Base-by-base conservation (phyloP, 2,113 vertebrate genomes). In the Phocoena sinus region DNA sequence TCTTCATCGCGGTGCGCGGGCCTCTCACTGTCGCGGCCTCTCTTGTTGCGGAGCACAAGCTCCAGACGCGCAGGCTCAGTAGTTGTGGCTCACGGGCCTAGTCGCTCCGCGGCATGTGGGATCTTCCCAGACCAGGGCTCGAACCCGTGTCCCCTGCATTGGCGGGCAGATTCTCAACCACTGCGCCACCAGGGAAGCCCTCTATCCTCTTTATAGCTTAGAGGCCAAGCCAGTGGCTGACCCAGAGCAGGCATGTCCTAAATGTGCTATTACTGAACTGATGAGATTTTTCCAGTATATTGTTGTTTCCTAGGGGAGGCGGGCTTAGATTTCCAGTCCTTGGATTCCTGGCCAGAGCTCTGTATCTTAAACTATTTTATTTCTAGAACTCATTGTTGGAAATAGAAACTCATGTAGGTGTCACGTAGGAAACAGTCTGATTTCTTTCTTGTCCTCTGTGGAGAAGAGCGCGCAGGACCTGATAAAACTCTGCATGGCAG, bases 231-330 rank as follows among this genome's bases (percentile, higher is more conserved):
- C 41, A 10, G 8, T 21, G 60, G 50, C 50, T 33, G 5, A 6
- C 13, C 1, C 6, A 0, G 26, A 5, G 17, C 0, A 18, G 90
- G 36, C 8, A 2, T n/a, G 17, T 70, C 7, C 2, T 38, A 21
- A 6, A 8, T 13, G 41, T 28, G 41, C 36, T 56, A 0, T 53
- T 3, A 0, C 87, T 28, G 25, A 79, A 1, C 11, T 4, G 3
- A 8, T 5, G 62, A 50, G 28, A 5, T 17, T 21, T 23, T 6
- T 5, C n/a, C 28, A 18, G 0, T 6, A 3, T 25, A 1, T 15
- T 6, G 2, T 10, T 13, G 68, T 31, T 21, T 56, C 21, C 5
- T 1, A 9, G 81, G 56, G 9, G 41, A 68, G 17, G 26, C 6
- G 0, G 74, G 76, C 33, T n/a, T 62, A 10, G 62, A 17, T 31